Evolutionary conservation across 2,797 vertebrate species (phyloP), one percentile per base, ranked within the genome.

Genomic region (Paratrypauchen microcephalus): DNA sequence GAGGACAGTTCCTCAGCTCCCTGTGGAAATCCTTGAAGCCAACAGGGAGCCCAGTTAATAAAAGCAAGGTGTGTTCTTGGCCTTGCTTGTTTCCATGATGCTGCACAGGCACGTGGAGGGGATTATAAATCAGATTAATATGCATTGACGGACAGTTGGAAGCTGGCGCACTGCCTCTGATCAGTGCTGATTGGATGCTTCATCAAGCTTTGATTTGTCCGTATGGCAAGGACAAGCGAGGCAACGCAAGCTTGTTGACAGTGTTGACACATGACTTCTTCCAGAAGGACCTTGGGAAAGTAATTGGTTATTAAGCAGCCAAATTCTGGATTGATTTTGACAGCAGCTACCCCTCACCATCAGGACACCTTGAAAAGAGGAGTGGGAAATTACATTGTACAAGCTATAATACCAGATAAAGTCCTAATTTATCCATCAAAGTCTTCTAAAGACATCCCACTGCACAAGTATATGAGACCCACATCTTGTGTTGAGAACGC

Each of bases 201-300:
- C 80, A 89, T 88, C 79, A 80, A 70, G 83, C 67, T 83, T 71
- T 80, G 79, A 87, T 82, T 80, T 84, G 78, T 74, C 83, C 75
- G 71, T 83, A 88, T 83, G 79, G 76, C 82, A 87, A 90, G 85
- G 88, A 88, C 84, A 76, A 76, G 79, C 11, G 11, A 65, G 64
- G 62, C 74, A 58, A 79, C 36, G 71, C 56, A 7, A 72, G 65
- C 57, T 19, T 48, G 69, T 78, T 70, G 71, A 82, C 79, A 70
- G 57, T 71, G 79, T 87, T 87, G 86, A 89, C 83, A 84, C 84
- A 86, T 72, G 36, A 79, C 82, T 83, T 75, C 82, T 86, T 85
- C 76, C 76, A 84, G 77, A 84, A 78, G 75, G 83, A 84, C 80
- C 81, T 86, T 78, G 83, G 78, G 80, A 86, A 74, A 77, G 76